Evolutionary conservation across 64 coral and sea anemone genomes (phyloP), one percentile per base, ranked within the genome.

Genomic region (Cladopsammia gracilis): DNA sequence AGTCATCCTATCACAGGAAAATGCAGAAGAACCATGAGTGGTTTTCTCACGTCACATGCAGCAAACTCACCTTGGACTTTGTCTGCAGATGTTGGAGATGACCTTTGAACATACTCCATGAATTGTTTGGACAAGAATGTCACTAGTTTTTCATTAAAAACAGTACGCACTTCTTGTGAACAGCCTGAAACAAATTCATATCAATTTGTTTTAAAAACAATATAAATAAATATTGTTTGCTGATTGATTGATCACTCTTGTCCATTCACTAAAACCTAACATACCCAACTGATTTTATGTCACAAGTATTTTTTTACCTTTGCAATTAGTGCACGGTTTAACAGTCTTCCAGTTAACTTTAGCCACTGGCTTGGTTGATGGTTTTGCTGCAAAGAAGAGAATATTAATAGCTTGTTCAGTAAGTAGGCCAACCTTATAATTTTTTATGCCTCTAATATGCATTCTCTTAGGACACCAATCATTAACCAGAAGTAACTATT

Each of bases 81-180:
- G 6, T 80, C 53, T 24, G 60, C 4, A 23, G 80, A 84, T 9
- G 60, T 22, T 44, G 88, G 47, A 22, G 95, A 89, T 25, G 78
- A 78, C 45, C 81, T 90, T 56, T 87, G 62, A 53, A 90, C 78
- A 75, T 93, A 88, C 44, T 91, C 79, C 78, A 80, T 64, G 24
- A 94, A 87, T 59, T 97, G 73, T 58, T 90, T 82, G n/a, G 58
- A 89, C 14, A 97, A 70, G 51, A 97, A 71, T 19, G 76, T 70
- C 14, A 97, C 75, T 24, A 97, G 91, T 50, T 87, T 94, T 48
- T 62, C 73, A 56, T 93, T 97, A 71, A 94, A 97, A 58, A 20
- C 24, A 23, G 67, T 58, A 6, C 95, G 95, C 6, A 87, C 82
- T 6, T 97, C 82, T 77, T 77, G 80, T 90, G 95, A 88, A 64